These are phyloP conservation scores for Oasisia sp. DNA, from an alignment of 2,888 invertebrate species.

Conservation along the genomic window DNA sequence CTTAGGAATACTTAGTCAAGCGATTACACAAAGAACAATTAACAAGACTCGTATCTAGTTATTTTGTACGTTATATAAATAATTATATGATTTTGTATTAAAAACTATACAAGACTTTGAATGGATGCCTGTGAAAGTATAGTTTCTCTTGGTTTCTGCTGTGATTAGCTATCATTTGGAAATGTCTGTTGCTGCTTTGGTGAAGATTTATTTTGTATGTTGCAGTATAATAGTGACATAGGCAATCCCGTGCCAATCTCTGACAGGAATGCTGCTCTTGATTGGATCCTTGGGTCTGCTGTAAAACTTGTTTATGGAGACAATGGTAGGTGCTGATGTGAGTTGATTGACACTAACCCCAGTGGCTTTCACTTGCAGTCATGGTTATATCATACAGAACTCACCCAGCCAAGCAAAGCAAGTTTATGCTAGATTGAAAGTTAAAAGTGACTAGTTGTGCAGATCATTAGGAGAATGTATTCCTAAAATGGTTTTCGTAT, in stretches of 20 bases:
- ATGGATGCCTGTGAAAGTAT: not conserved
- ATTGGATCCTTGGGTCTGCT: constrained; percentile 88
- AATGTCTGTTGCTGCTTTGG: not conserved
- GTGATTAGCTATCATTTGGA: too few relatives aligned
- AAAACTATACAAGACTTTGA: not conserved
- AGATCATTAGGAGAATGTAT: not conserved
- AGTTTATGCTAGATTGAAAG: not conserved
- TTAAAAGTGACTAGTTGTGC: not conserved
- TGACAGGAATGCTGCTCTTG: constrained; percentile 70
- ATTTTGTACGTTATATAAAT: not conserved
- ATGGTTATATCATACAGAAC: not conserved
- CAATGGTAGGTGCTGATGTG: constrained; percentile 67
- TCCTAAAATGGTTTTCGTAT: not conserved
- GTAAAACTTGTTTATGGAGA: constrained; percentile 85
- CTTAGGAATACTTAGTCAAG: not conserved
- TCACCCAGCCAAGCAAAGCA: not conserved
- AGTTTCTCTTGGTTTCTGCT: too few relatives aligned
- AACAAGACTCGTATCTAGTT: constrained; percentile 37
- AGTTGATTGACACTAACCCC: not conserved
- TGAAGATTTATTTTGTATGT: not conserved
- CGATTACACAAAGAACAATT: constrained; percentile 47
- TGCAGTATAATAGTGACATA: not conserved
- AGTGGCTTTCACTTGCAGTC: not conserved
- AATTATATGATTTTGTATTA: not conserved
- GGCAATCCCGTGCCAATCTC: constrained; percentile 21